Conservation (phyloP, 1,140 invertebrate species). For the Homarus americanus region DNA sequence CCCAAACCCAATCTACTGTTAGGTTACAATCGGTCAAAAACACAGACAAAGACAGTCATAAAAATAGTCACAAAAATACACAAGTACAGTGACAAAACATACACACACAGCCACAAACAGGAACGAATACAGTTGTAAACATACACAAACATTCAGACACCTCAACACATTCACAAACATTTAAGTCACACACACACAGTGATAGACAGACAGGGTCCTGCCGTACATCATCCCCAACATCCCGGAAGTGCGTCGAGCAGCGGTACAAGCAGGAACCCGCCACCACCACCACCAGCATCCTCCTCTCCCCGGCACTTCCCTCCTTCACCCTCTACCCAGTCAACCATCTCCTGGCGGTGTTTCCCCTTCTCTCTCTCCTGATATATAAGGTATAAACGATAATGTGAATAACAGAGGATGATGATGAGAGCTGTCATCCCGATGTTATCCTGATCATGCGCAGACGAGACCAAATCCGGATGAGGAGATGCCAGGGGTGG, state of each 20-base stretch:
- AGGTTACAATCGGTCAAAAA: too few species aligned
- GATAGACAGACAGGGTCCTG: too few species aligned
- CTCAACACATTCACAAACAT: neutral
- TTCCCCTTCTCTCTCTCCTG: neutral
- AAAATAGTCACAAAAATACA: too few species aligned
- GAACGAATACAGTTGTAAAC: neutral
- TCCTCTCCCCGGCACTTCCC: too few species aligned
- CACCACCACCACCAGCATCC: neutral
- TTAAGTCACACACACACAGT: too few species aligned
- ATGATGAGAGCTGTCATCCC: neutral
- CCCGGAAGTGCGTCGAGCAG: neutral
- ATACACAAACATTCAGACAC: conserved; percentile 18
- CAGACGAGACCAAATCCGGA: neutral
- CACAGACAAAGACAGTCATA: too few species aligned
- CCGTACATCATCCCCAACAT: neutral
- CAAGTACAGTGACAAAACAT: neutral
- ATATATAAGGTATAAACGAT: too few species aligned
- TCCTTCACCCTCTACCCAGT: neutral
- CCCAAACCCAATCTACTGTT: too few species aligned
- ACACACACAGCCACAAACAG: too few species aligned
- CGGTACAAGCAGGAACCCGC: neutral
- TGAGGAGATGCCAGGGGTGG: neutral
- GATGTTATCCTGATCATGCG: neutral
- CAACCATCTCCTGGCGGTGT: too few species aligned
- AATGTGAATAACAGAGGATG: too few species aligned